phyloP scores from a whole-genome alignment of 2,113 vertebrate species.

The Narcine bancroftii region DNA sequence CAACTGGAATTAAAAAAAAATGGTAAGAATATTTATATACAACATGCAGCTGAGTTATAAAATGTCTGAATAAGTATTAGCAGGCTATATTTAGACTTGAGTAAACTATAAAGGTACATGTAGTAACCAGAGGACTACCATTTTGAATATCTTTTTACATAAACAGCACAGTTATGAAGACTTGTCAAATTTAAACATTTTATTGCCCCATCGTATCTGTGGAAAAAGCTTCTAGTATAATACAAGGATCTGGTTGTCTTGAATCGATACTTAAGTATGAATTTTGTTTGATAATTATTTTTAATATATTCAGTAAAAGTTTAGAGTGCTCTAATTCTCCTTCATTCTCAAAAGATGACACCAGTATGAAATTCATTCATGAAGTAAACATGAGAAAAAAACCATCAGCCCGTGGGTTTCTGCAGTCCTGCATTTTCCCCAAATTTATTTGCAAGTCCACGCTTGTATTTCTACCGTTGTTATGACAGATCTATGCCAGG shows the following conservation, averaged over 20 bases:
- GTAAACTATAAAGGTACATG: conserved; percentile 11
- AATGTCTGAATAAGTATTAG: conserved; percentile 35
- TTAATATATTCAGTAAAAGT: background rate
- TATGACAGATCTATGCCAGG: background rate
- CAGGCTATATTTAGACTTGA: conserved; percentile 33
- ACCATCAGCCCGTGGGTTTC: background rate
- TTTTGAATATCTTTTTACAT: conserved; percentile 26
- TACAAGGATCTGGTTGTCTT: background rate
- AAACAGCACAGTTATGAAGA: background rate
- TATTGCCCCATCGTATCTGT: background rate
- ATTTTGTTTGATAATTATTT: background rate
- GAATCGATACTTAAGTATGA: background rate
- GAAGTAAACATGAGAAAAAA: background rate
- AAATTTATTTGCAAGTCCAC: background rate
- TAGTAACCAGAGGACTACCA: conserved; percentile 10
- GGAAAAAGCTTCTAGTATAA: background rate
- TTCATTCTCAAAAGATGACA: background rate
- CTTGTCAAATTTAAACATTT: conserved; percentile 1
- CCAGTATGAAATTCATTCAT: background rate
- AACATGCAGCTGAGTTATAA: conserved; percentile 35
- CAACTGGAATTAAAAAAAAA: conserved; percentile 8
- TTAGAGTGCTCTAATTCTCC: background rate
- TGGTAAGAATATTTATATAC: conserved; percentile 37
- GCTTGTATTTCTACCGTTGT: background rate
- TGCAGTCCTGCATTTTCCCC: background rate